These are phyloP conservation scores for Megalops atlanticus DNA, from an alignment of 2,113 vertebrate species.

Conservation along the genomic window DNA sequence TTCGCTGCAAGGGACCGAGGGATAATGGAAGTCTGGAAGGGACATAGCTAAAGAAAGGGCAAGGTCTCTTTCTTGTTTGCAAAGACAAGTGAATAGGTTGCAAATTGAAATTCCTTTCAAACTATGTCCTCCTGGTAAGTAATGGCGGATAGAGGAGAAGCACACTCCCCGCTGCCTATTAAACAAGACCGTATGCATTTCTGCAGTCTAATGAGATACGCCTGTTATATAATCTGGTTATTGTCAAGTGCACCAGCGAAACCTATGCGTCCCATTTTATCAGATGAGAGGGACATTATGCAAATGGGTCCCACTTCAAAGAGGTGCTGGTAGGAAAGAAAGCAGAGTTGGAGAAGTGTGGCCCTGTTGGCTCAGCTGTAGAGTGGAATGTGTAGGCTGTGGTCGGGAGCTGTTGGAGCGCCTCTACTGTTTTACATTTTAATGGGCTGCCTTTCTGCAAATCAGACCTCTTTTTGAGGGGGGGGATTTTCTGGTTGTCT, in stretches of 20 bases:
- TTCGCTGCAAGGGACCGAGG: neutral
- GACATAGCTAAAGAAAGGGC: neutral
- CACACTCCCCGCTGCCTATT: neutral
- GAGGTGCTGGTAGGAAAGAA: neutral
- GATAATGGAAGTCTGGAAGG: neutral
- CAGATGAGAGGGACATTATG: slow-evolving; percentile 2
- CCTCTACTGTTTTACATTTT: neutral
- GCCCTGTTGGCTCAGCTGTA: neutral
- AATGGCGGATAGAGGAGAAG: neutral
- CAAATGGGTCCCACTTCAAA: neutral
- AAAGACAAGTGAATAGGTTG: neutral
- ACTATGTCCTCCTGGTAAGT: neutral
- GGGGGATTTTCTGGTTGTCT: neutral
- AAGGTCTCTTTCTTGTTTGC: neutral
- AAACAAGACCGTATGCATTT: neutral
- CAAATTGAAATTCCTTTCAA: neutral
- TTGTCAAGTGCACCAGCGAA: neutral
- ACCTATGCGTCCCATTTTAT: neutral
- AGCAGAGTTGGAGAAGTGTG: neutral
- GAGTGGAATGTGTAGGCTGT: neutral
- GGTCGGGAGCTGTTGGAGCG: neutral
- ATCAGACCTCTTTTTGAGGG: neutral
- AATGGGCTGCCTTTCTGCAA: neutral
- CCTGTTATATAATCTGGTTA: neutral
- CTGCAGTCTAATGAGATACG: neutral